These are phyloP conservation scores for Listronotus bonariensis DNA, from an alignment of 1,140 invertebrate genomes.

Conservation along the genomic window DNA sequence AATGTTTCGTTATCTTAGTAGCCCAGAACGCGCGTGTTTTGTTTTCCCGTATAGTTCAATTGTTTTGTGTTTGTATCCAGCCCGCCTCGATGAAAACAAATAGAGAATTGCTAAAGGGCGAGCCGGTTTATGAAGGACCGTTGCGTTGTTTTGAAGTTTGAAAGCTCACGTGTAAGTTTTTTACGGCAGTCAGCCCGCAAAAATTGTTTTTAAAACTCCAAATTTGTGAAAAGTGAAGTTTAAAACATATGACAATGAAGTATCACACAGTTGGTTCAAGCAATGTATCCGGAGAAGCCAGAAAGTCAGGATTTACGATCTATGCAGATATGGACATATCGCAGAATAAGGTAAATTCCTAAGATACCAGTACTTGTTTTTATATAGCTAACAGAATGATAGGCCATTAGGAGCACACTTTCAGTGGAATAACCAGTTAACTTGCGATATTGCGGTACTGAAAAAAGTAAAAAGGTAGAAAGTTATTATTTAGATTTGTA, in stretches of 20 bases:
- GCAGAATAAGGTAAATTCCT: slow-evolving; percentile 14
- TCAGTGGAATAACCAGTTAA: neutral
- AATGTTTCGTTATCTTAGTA: slow-evolving; percentile 18
- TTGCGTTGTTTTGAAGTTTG: slow-evolving; percentile 1
- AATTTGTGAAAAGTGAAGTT: neutral
- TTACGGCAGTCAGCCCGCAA: neutral
- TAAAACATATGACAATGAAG: slow-evolving; percentile 1
- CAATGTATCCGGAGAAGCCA: slow-evolving; percentile 4
- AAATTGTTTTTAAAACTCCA: neutral
- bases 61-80: slow-evolving; percentile 15
- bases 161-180: neutral
- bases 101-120: neutral
- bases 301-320: slow-evolving; percentile 14
- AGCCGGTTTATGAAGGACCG: neutral
- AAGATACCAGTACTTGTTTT: slow-evolving; percentile 1
- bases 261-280: slow-evolving; percentile 17
- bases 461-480: too few relatives aligned
- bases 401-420: slow-evolving; percentile 12
- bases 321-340: slow-evolving; percentile 25
- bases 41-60: slow-evolving; percentile 4
- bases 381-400: neutral
- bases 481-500: too few relatives aligned
- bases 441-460: too few relatives aligned
- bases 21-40: slow-evolving; percentile 12
- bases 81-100: neutral